These are phyloP conservation scores for Ceratothoa steindachneri DNA, from an alignment of 2,888 invertebrate genomes.

Conservation along the genomic window DNA sequence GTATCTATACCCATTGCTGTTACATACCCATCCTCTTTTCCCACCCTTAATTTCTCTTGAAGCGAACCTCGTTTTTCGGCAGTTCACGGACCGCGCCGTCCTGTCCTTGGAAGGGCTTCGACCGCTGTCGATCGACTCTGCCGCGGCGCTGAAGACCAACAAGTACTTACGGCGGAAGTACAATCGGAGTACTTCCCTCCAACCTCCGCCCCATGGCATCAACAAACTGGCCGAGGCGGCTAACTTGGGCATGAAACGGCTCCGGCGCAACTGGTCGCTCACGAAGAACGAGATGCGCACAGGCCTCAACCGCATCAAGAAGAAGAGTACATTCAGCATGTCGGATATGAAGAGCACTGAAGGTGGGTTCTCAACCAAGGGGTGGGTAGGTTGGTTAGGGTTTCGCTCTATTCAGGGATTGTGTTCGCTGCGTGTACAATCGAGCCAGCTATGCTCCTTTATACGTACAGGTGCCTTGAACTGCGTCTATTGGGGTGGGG, in stretches of 20 bases:
- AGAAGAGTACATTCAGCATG: constrained; percentile 50
- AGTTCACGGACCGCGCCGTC: not conserved
- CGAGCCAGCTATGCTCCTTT: too few species aligned
- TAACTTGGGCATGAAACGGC: constrained; percentile 62
- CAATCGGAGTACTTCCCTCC: constrained; percentile 1
- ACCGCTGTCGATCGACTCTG: not conserved
- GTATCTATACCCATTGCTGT: too few species aligned
- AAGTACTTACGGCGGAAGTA: constrained; percentile 2
- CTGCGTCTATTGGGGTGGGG: too few species aligned
- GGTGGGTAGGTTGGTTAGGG: too few species aligned
- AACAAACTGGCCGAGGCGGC: constrained; percentile 64
- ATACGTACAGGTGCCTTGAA: too few species aligned
- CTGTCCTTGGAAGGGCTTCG: not conserved
- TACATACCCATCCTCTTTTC: too few species aligned
- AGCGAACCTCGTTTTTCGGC: too few species aligned
- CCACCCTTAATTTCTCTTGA: too few species aligned
- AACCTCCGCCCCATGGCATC: constrained; percentile 59
- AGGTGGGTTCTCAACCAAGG: constrained; percentile 18
- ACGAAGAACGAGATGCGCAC: constrained; percentile 62
- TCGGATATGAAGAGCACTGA: constrained; percentile 35
- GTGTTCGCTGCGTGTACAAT: not conserved
- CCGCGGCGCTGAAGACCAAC: not conserved
- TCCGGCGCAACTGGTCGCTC: constrained; percentile 62
- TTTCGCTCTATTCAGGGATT: not conserved
- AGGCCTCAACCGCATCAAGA: constrained; percentile 56